Evolutionary conservation across 2,797 vertebrate genomes (phyloP), one percentile per base, ranked within the genome.

Genomic region (Manis javanica): DNA sequence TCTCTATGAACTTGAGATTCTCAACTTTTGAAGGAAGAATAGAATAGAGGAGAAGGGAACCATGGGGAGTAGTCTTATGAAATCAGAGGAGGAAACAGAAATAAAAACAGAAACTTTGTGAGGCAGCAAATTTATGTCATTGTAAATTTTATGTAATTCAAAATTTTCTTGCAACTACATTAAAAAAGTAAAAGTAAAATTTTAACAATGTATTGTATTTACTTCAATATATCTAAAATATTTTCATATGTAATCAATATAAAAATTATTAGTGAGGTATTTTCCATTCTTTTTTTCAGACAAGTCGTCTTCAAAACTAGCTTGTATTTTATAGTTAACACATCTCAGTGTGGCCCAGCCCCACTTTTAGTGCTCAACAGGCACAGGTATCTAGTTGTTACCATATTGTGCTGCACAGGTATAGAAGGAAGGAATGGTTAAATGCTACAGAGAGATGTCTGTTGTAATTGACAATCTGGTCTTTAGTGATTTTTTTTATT

Each of bases 11-110:
- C 18, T 26, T 82, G 59, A 59, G 39, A 91, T 82, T 82, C 59
- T 83, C 39, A 82, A 11, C 53, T 84, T 96, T 26, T 55, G 39
- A 78, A 90, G 49, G 90, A 79, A 68, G 77, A 77, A 92, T 69
- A 37, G 77, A 24, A 19, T 69, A 37, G 39, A 74, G 18, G 42
- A 63, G 42, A 34, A 69, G 69, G 29, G 75, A 49, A 92, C 46
- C 83, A 39, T 39, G 24, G 42, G 7, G 1, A 55, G 8, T 71
- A 49, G 55, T 46, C 34, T 63, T 94, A 53, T 23, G 19, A 66
- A 39, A 57, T 83, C 34, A 16, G n/a, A 74, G 24, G 42, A 84
- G 11, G 34, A 88, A 84, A 42, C 15, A 74, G 34, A 34, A 31
- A 46, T 46, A 75, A 37, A 74, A 74, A 29, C 61, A 61, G 90